These are phyloP conservation scores for Leptinotarsa haldemani DNA, from an alignment of 2,888 invertebrate species.

Conservation along the genomic window DNA sequence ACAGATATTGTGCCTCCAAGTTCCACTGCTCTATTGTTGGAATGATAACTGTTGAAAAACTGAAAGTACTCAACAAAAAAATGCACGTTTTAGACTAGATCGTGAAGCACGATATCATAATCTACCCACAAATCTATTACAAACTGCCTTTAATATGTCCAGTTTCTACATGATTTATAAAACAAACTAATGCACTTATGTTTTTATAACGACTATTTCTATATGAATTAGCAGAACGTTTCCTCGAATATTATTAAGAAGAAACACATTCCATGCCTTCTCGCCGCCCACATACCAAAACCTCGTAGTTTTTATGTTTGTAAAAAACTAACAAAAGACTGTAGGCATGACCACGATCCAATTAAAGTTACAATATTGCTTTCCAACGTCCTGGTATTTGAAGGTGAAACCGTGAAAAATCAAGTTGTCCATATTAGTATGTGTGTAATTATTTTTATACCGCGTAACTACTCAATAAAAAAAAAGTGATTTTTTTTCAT, in stretches of 20 bases:
- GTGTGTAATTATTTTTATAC: too few relatives aligned
- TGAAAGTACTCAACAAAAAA: background rate
- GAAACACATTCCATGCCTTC: background rate
- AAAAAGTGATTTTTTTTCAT: too few relatives aligned
- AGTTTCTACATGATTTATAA: slow-evolving; percentile 12
- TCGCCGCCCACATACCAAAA: slow-evolving; percentile 3
- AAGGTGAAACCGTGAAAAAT: slow-evolving; percentile 16
- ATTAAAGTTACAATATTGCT: slow-evolving; percentile 8
- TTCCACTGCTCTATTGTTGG: background rate
- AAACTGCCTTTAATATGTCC: slow-evolving; percentile 14
- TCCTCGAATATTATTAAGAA: background rate
- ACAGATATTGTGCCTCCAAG: background rate
- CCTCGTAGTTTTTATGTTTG: background rate
- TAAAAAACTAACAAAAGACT: slow-evolving; percentile 6
- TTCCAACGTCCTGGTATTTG: slow-evolving; percentile 12
- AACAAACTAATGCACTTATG: slow-evolving; percentile 7
- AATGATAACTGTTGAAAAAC: background rate
- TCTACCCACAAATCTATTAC: slow-evolving; percentile 10
- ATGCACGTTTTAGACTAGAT: slow-evolving; percentile 6
- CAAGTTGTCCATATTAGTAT: slow-evolving; percentile 6
- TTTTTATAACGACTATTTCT: background rate
- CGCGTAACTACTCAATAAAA: too few relatives aligned
- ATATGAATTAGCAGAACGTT: background rate
- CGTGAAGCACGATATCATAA: slow-evolving; percentile 19
- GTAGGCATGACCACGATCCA: slow-evolving; percentile 10